Conservation (phyloP, 2,797 vertebrate species). For the Crax fasciolata region DNA sequence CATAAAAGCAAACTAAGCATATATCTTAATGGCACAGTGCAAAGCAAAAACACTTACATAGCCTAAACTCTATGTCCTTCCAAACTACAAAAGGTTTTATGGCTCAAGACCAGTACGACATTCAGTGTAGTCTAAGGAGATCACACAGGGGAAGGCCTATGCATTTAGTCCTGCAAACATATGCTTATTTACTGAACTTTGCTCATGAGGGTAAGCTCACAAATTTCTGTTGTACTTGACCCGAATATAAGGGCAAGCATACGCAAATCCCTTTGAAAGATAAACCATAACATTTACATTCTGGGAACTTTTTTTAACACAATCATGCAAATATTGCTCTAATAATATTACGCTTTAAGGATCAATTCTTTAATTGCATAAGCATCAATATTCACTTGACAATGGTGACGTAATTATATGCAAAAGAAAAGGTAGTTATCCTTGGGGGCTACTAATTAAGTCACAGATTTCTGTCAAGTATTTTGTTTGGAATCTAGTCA, state of each 20-base stretch:
- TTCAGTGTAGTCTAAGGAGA: neutral
- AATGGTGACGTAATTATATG: constrained; percentile 11
- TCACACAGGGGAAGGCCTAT: neutral
- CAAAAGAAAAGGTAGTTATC: neutral
- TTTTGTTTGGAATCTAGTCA: neutral
- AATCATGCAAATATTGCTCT: constrained; percentile 33
- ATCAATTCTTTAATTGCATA: constrained; percentile 32
- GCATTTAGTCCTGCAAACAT: neutral
- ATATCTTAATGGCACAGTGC: constrained; percentile 30
- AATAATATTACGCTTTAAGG: neutral
- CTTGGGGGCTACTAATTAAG: neutral
- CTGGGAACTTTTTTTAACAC: constrained; percentile 36
- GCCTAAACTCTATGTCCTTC: constrained; percentile 13
- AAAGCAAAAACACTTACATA: constrained; percentile 14
- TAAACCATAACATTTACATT: constrained; percentile 30
- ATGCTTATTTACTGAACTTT: neutral
- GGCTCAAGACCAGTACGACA: neutral
- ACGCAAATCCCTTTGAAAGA: constrained; percentile 38
- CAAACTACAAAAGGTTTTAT: neutral
- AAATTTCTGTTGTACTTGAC: constrained; percentile 39
- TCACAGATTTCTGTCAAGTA: neutral
- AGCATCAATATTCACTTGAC: neutral
- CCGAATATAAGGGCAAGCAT: constrained; percentile 9
- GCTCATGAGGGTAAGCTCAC: neutral
- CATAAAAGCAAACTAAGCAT: constrained; percentile 61